A percentile compares a stretch with the other conserved stretches of the same genome.
Conservation (phyloP, 2,113 vertebrate species). For the Numenius arquata region DNA sequence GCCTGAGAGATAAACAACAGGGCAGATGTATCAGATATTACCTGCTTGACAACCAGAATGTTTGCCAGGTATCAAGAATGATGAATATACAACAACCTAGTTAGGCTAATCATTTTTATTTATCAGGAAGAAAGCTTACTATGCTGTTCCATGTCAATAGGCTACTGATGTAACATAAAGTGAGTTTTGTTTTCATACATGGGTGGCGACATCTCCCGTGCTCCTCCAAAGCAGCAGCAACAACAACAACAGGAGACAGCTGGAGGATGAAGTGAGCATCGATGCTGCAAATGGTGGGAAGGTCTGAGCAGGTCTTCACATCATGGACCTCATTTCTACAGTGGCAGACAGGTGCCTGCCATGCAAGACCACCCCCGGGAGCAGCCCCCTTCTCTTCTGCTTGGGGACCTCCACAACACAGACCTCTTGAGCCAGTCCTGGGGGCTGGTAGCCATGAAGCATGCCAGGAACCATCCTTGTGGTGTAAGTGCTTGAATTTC, state of each 20-base stretch:
- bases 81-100: constrained; percentile 37
- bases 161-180: background rate
- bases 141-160: background rate
- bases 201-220: background rate
- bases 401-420: background rate
- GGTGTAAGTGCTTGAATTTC: background rate
- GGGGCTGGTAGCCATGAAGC: background rate
- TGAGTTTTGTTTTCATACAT: background rate
- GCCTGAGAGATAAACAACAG: constrained; percentile 53
- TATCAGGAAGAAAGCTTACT: constrained; percentile 20
- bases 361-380: background rate
- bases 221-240: background rate
- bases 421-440: background rate
- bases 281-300: background rate
- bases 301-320: background rate
- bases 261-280: background rate
- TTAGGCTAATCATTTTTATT: background rate
- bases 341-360: background rate
- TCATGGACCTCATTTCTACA: background rate
- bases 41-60: constrained; percentile 44
- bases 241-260: background rate
- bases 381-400: background rate
- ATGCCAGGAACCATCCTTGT: background rate
- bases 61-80: background rate
- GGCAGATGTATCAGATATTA: constrained; percentile 61